These are phyloP conservation scores for Ophion ellenae DNA, from an alignment of 2,888 invertebrate species.

Conservation along the genomic window DNA sequence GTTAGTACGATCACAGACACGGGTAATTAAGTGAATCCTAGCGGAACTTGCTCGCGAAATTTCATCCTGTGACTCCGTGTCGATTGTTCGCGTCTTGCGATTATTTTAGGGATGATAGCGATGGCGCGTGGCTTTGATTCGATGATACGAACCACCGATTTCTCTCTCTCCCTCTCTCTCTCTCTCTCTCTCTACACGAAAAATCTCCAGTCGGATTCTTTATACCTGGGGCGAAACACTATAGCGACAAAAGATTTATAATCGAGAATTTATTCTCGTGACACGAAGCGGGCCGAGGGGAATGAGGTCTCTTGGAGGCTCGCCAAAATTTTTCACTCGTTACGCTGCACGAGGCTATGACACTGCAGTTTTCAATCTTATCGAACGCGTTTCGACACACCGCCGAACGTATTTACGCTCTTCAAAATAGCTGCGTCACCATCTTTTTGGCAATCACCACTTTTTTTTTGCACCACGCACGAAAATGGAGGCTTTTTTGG, in stretches of 20 bases:
- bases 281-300: neutral
- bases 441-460: neutral
- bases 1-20: slow-evolving; percentile 44
- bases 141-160: slow-evolving; percentile 42
- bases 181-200: neutral
- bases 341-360: slow-evolving; percentile 5
- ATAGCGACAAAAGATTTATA: slow-evolving; percentile 46
- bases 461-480: neutral
- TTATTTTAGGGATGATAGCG: slow-evolving; percentile 28
- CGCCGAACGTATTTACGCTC: neutral
- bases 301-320: slow-evolving; percentile 31
- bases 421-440: neutral
- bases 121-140: slow-evolving; percentile 40
- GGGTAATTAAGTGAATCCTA: slow-evolving; percentile 54
- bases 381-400: slow-evolving; percentile 14
- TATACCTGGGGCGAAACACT: slow-evolving; percentile 1
- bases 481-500: neutral
- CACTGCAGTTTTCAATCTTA: slow-evolving; percentile 25
- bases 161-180: neutral
- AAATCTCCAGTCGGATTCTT: neutral
- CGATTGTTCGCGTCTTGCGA: slow-evolving; percentile 25
- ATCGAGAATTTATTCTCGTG: slow-evolving; percentile 46
- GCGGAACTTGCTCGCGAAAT: slow-evolving; percentile 40
- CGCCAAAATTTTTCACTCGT: slow-evolving; percentile 43
- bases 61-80: slow-evolving; percentile 39